Evolutionary conservation across 1,140 invertebrate genomes (phyloP).

Genomic region (Agrypnia vestita): DNA sequence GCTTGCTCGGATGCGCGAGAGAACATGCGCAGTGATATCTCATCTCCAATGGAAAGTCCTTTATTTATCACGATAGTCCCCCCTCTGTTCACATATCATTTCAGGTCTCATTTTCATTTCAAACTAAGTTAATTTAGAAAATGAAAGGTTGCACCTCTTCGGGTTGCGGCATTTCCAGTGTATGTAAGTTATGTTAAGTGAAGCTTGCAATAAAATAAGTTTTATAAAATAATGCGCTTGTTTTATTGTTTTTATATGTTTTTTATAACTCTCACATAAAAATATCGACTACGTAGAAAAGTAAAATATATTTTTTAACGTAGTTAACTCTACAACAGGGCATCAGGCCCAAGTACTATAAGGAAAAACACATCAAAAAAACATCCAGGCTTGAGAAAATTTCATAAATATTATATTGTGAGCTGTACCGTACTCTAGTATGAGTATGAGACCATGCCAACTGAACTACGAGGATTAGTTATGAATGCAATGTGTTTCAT

Average conservation of each 20-base stretch:
- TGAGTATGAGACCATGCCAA: no score
- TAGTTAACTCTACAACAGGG: no score
- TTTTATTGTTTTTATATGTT: background rate
- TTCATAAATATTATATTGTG: no score
- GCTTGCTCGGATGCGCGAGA: slow-evolving; percentile 57
- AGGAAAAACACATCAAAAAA: no score
- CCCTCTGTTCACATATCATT: slow-evolving; percentile 23
- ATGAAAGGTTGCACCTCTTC: slow-evolving; percentile 39
- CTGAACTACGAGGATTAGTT: no score
- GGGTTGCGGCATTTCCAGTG: slow-evolving; percentile 55
- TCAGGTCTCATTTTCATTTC: slow-evolving; percentile 53
- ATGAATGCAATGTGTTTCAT: no score
- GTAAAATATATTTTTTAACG: no score
- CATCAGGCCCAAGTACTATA: no score
- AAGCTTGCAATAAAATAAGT: slow-evolving; percentile 60
- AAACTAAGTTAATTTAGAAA: slow-evolving; percentile 51
- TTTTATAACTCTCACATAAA: no score
- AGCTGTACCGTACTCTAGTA: no score
- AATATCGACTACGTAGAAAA: no score
- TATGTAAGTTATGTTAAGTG: slow-evolving; percentile 61
- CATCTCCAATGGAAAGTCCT: slow-evolving; percentile 36
- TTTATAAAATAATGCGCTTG: slow-evolving; percentile 39
- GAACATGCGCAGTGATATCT: slow-evolving; percentile 43
- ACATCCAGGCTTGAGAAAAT: no score
- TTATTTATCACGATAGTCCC: slow-evolving; percentile 39